Evolutionary conservation across 2,888 invertebrate genomes (phyloP).

Genomic region (Trachelus tabidus): DNA sequence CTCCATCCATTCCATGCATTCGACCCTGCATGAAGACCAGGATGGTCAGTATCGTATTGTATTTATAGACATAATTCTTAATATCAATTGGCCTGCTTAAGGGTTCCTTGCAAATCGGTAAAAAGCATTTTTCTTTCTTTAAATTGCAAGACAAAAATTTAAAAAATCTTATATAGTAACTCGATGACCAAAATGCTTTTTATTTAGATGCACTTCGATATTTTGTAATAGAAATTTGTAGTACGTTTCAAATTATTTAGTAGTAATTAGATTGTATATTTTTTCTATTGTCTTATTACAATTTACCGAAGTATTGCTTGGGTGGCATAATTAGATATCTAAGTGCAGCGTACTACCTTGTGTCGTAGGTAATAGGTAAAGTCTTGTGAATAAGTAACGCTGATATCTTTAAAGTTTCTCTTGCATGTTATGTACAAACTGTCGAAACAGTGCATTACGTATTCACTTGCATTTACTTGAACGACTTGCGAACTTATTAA

Average conservation of each 20-base stretch:
- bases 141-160: background rate
- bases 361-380: background rate
- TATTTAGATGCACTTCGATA: background rate
- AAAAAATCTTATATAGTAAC: background rate
- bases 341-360: background rate
- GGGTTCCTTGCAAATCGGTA: background rate
- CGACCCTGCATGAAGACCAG: slow-evolving; percentile 66
- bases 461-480: background rate
- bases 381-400: background rate
- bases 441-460: background rate
- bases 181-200: background rate
- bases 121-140: background rate
- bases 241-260: background rate
- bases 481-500: background rate
- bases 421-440: background rate
- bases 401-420: background rate
- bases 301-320: background rate
- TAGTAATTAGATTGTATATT: background rate
- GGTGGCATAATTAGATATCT: background rate
- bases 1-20: slow-evolving; percentile 66
- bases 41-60: slow-evolving; percentile 65
- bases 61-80: slow-evolving; percentile 25
- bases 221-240: background rate
- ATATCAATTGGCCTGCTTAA: background rate
- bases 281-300: background rate